Evolutionary conservation across 2,113 vertebrate genomes (phyloP).

Genomic region (Laticauda colubrina): DNA sequence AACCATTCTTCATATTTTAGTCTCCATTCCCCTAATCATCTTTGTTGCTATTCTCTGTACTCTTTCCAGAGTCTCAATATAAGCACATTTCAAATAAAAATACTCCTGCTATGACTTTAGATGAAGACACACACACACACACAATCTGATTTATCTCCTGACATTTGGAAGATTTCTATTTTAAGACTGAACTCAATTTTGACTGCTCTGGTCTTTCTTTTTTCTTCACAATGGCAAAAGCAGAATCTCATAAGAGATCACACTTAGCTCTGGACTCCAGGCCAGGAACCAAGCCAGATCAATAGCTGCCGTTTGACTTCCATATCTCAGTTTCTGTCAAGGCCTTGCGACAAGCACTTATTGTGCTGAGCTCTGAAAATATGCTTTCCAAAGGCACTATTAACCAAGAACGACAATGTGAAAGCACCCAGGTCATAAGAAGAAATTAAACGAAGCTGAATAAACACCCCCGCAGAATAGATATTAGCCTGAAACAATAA

Average conservation of each 20-base stretch:
- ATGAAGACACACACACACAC: not conserved
- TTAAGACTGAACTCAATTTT: not conserved
- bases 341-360: slow-evolving; percentile 45
- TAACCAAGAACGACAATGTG: slow-evolving; percentile 52
- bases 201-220: not conserved
- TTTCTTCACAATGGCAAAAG: not conserved
- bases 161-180: not conserved
- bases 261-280: slow-evolving; percentile 18
- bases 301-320: slow-evolving; percentile 58
- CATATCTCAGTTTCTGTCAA: slow-evolving; percentile 63
- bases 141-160: slow-evolving; percentile 19
- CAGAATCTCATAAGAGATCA: slow-evolving; percentile 13
- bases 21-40: not conserved
- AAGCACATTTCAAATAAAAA: not conserved
- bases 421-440: slow-evolving; percentile 44
- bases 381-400: slow-evolving; percentile 59
- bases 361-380: slow-evolving; percentile 50
- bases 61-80: not conserved
- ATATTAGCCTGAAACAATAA: slow-evolving; percentile 58
- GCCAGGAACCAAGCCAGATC: slow-evolving; percentile 65
- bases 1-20: not conserved
- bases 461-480: slow-evolving; percentile 55
- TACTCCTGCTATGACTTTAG: not conserved
- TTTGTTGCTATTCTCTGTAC: not conserved
- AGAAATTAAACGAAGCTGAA: slow-evolving; percentile 73